A percentile compares a stretch with the other conserved stretches of the same genome.
Evolutionary conservation across 2,113 vertebrate genomes (phyloP).

Genomic region (Phrynosoma blainvillii): DNA sequence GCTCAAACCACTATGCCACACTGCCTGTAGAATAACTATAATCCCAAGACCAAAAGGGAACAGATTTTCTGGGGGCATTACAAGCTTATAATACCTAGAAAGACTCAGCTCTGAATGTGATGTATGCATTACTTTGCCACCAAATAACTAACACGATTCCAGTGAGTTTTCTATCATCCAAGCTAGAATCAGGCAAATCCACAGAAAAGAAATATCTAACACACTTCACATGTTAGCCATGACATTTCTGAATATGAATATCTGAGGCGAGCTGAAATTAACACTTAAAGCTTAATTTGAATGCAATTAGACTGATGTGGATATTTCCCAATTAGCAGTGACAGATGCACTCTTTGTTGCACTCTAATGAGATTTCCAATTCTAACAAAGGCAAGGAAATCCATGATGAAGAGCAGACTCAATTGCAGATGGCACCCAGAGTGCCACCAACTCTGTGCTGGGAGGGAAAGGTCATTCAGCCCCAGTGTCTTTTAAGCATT

Average conservation of each 20-base stretch:
- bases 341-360: constrained; percentile 48
- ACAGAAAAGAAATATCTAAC: not conserved
- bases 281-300: constrained; percentile 54
- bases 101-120: not conserved
- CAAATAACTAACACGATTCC: not conserved
- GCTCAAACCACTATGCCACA: too few relatives aligned
- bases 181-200: not conserved
- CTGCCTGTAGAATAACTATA: not conserved
- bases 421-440: not conserved
- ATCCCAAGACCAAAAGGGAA: not conserved
- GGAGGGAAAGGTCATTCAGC: constrained; percentile 17
- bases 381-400: constrained; percentile 15
- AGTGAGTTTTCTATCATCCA: not conserved
- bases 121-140: not conserved
- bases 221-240: not conserved
- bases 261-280: constrained; percentile 49
- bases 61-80: not conserved
- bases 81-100: not conserved
- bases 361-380: constrained; percentile 41
- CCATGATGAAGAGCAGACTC: accelerated
- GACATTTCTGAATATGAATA: constrained; percentile 19
- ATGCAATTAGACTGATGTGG: constrained; percentile 65
- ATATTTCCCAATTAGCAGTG: constrained; percentile 65
- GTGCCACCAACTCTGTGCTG: not conserved
- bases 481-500: constrained; percentile 16